These are phyloP conservation scores for Matsumyia berberina DNA, from an alignment of 2,888 invertebrate species.

Conservation along the genomic window DNA sequence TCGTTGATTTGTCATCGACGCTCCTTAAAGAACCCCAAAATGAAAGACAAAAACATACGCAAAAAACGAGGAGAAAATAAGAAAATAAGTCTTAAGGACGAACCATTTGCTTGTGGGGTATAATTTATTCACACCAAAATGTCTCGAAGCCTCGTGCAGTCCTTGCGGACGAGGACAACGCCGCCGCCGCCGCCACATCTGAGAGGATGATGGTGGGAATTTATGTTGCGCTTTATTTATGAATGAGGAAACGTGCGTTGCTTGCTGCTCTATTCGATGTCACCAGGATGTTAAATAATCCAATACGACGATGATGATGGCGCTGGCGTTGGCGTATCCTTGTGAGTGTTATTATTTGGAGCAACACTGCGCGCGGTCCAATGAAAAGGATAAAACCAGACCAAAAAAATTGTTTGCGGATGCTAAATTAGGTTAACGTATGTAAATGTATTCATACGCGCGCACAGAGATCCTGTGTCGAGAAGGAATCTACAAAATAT, in stretches of 20 bases:
- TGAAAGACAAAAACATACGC: neutral
- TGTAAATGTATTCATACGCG: conserved; percentile 60
- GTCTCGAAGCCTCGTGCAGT: conserved; percentile 34
- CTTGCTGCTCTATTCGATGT: conserved; percentile 33
- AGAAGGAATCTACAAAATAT: conserved; percentile 24
- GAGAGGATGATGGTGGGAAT: conserved; percentile 25
- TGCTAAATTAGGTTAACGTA: conserved; percentile 55
- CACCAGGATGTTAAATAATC: conserved; percentile 60
- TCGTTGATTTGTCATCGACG: conserved; percentile 42
- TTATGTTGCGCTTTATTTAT: conserved; percentile 68
- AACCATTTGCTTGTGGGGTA: conserved; percentile 13
- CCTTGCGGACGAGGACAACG: conserved; percentile 18
- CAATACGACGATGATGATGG: conserved; percentile 28
- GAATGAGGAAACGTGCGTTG: conserved; percentile 64
- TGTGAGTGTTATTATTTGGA: conserved; percentile 35
- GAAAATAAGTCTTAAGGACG: neutral
- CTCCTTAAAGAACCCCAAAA: conserved; percentile 22
- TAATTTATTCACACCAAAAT: conserved; percentile 51
- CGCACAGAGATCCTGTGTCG: neutral
- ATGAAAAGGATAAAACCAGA: conserved; percentile 32
- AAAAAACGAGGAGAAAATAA: neutral
- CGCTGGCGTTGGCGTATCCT: conserved; percentile 28
- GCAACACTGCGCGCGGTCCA: conserved; percentile 3
- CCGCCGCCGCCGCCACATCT: no score
- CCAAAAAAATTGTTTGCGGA: conserved; percentile 35